Base-by-base conservation (phyloP, 2,888 invertebrate species). In the Orthosia gracilis region DNA sequence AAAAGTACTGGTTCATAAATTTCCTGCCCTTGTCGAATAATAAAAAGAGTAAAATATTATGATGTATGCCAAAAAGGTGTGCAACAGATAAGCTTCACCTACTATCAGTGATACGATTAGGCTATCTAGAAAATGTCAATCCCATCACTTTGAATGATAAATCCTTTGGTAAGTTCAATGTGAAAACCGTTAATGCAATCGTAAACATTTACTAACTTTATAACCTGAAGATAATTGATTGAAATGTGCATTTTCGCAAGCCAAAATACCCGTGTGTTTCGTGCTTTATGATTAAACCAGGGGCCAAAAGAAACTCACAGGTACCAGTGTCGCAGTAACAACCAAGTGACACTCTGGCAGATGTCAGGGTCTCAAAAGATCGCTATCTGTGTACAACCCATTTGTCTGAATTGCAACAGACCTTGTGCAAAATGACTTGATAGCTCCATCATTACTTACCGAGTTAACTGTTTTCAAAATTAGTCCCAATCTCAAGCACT, bases 321-420 rank as follows among this genome's bases (percentile, higher is more conserved):
- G 54, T 21, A 54, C 21, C 54, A 23, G 54, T 21, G 0, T 23
- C 54, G 21, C 21, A 54, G 54, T 18, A 13, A 57, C 7, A 17
- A 7, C 3, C 26, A 57, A 26, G 3, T 3, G 1, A 59, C 15
- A 5, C 7, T 40, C 40, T 9, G 11, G 55, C 55, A 26, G 63
- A 26, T 50, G 21, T 11, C 15, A 52, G 13, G 13, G 9, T 64
- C 15, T 52, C 7, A 74, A 40, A 63, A 63, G 45, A 76, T 47
- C 26, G 9, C n/a, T 49, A n/a, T 57, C 54, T 31, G 26, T 54
- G 5, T 47, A 18, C 49, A n/a, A 21, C n/a, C 21, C 23, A 57
- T 45, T 40, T 74, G 15, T 26, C 40, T 23, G 62, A 59, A 72
- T 72, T 74, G 31, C 76, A 64, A 26, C 15, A 64, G 76, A 52